phyloP scores from a whole-genome alignment of 1,140 invertebrate species.

The Homalodisca vitripennis region DNA sequence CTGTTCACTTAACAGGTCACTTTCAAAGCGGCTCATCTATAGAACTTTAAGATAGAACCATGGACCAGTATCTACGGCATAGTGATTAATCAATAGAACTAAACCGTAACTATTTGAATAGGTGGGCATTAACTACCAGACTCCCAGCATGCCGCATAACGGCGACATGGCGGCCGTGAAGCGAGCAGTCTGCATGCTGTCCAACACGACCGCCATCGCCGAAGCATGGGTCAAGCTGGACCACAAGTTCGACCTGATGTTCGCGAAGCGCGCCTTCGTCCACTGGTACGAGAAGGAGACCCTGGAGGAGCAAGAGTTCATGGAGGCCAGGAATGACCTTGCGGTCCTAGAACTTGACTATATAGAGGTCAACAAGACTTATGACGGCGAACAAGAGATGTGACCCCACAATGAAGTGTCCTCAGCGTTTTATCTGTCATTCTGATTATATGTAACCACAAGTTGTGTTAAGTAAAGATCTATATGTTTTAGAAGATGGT shows the following conservation, averaged over 20 bases:
- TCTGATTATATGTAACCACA: too few relatives aligned
- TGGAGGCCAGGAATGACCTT: slow-evolving; percentile 82
- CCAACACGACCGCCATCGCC: slow-evolving; percentile 79
- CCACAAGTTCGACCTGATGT: slow-evolving; percentile 83
- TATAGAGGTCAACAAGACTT: slow-evolving; percentile 72
- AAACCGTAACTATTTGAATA: too few relatives aligned
- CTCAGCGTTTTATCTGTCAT: too few relatives aligned
- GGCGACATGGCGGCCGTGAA: slow-evolving; percentile 40
- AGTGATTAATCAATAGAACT: too few relatives aligned
- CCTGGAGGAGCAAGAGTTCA: slow-evolving; percentile 85
- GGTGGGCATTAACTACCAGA: slow-evolving; percentile 42
- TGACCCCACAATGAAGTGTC: too few relatives aligned
- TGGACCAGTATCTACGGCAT: too few relatives aligned
- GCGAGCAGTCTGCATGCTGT: slow-evolving; percentile 73
- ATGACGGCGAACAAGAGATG: too few relatives aligned
- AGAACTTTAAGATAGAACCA: too few relatives aligned
- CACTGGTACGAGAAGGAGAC: slow-evolving; percentile 86
- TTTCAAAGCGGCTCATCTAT: too few relatives aligned
- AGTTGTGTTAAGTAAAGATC: too few relatives aligned
- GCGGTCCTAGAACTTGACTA: slow-evolving; percentile 84
- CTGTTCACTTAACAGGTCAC: too few relatives aligned
- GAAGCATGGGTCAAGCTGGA: slow-evolving; percentile 77
- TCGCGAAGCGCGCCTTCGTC: slow-evolving; percentile 80
- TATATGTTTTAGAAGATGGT: too few relatives aligned
- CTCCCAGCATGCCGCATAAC: slow-evolving; percentile 31